These are phyloP conservation scores for Thripadectes ignobilis DNA, from an alignment of 2,797 vertebrate species.

Conservation along the genomic window DNA sequence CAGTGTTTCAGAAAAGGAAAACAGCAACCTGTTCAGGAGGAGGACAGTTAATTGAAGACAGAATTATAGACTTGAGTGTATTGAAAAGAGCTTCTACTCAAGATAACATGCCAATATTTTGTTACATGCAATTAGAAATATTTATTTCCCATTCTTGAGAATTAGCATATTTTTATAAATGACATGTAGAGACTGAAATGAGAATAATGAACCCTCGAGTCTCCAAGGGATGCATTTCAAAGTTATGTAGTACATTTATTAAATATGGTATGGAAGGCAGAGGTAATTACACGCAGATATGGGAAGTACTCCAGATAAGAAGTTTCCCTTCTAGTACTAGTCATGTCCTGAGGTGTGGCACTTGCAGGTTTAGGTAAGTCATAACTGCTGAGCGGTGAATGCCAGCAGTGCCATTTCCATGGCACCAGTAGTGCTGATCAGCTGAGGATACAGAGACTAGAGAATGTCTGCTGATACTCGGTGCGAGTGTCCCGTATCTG, in stretches of 20 bases:
- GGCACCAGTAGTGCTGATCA: not conserved
- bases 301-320: not conserved
- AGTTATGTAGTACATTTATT: not conserved
- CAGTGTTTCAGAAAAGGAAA: not conserved
- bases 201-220: not conserved
- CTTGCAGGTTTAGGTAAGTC: not conserved
- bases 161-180: not conserved
- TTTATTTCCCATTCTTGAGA: not conserved
- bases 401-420: not conserved
- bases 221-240: not conserved
- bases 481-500: not conserved
- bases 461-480: not conserved
- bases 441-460: not conserved
- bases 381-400: not conserved
- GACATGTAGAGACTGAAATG: not conserved
- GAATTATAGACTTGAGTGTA: not conserved
- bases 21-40: not conserved
- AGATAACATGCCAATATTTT: not conserved
- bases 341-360: not conserved
- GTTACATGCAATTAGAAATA: not conserved
- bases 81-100: not conserved
- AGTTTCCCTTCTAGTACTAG: not conserved
- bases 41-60: not conserved
- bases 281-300: not conserved
- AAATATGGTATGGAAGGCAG: not conserved